A percentile compares a stretch with the other conserved stretches of the same genome.
phyloP scores from a whole-genome alignment of 1,140 invertebrate species.

The Mizuhopecten yessoensis region DNA sequence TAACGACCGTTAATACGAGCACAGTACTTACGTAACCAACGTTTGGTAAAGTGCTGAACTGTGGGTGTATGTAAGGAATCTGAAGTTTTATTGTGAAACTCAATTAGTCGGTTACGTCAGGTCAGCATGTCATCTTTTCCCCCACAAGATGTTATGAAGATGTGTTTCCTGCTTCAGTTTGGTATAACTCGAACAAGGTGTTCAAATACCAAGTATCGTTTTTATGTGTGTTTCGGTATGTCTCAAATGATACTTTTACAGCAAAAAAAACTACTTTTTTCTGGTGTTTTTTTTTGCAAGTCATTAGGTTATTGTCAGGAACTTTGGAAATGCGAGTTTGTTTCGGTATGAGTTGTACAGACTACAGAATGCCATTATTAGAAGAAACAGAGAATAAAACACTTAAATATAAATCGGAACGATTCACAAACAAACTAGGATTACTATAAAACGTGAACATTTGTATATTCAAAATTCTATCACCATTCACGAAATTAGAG shows the following conservation, averaged over 20 bases:
- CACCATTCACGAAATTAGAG: too few species aligned
- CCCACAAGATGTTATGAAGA: background rate
- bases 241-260: background rate
- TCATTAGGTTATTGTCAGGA: background rate
- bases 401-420: too few species aligned
- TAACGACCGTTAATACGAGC: background rate
- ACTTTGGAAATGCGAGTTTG: background rate
- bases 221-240: background rate
- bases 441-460: too few species aligned
- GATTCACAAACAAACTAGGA: too few species aligned
- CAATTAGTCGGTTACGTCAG: background rate
- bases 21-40: background rate
- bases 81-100: background rate
- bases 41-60: background rate
- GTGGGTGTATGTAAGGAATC: background rate
- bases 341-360: too few species aligned
- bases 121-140: background rate
- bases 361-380: too few species aligned
- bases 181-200: slow-evolving; percentile 14
- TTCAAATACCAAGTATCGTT: background rate
- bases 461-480: too few species aligned
- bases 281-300: background rate
- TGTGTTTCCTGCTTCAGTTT: background rate
- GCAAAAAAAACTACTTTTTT: too few species aligned
- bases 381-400: too few species aligned